Evolutionary conservation across 2,113 vertebrate genomes (phyloP).

Genomic region (Nibea coibor): DNA sequence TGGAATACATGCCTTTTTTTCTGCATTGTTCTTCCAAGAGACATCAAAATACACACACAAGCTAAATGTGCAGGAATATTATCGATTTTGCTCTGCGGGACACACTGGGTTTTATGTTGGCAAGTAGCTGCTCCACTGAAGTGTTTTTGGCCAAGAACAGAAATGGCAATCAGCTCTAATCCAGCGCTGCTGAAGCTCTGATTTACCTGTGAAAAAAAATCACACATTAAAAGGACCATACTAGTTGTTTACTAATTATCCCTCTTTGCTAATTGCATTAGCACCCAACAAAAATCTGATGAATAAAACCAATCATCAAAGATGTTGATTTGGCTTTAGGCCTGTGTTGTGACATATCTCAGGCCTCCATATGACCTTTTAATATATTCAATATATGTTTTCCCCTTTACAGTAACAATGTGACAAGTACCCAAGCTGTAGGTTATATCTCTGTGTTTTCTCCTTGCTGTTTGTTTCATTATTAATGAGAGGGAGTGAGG

Average conservation of each 20-base stretch:
- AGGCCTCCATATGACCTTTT: conserved; percentile 45
- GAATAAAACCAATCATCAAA: not conserved
- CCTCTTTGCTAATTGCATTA: not conserved
- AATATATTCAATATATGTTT: conserved; percentile 9
- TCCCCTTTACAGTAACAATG: conserved; percentile 44
- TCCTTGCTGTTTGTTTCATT: conserved; percentile 75
- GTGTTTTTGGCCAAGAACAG: conserved; percentile 11
- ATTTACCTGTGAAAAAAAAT: conserved; percentile 10
- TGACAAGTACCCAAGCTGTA: conserved; percentile 49
- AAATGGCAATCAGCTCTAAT: conserved; percentile 8
- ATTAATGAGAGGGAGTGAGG: conserved; percentile 76
- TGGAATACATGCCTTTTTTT: not conserved
- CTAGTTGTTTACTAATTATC: not conserved
- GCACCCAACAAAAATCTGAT: not conserved
- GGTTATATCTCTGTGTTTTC: conserved; percentile 62
- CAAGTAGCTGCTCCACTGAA: conserved; percentile 1
- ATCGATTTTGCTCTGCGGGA: conserved; percentile 14
- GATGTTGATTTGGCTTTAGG: not conserved
- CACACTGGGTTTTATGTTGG: conserved; percentile 15
- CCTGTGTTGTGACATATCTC: not conserved
- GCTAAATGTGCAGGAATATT: conserved; percentile 8
- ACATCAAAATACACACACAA: conserved; percentile 10
- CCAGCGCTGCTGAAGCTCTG: not conserved
- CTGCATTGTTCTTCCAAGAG: not conserved
- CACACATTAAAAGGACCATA: not conserved